Conservation (phyloP, 2,113 vertebrate species). For the Aleadryas rufinucha region DNA sequence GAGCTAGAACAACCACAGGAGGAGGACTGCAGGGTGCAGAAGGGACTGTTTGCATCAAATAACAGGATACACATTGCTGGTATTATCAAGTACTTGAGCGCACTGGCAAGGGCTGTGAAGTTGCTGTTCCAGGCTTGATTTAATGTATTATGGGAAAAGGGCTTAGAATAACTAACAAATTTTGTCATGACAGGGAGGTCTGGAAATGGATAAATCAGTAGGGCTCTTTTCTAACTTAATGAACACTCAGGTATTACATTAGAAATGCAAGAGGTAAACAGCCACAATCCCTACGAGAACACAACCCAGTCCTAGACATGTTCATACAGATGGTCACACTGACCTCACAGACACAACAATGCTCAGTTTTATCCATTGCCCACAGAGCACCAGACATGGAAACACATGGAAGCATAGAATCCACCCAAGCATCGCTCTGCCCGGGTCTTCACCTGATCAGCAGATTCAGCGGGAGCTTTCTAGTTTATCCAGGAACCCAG, state of each 20-base stretch:
- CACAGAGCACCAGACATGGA: background rate
- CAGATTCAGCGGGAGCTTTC: background rate
- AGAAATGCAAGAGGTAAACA: background rate
- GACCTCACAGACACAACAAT: background rate
- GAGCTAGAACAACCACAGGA: background rate
- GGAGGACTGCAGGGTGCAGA: background rate
- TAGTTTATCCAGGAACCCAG: background rate
- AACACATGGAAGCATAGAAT: background rate
- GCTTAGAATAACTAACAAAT: background rate
- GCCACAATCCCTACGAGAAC: background rate
- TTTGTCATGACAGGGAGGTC: background rate
- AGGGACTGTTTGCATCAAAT: background rate
- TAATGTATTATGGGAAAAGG: background rate
- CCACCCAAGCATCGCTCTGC: background rate
- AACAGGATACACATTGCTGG: background rate
- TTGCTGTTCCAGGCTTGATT: background rate
- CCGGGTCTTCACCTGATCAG: background rate
- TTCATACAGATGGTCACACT: accelerated
- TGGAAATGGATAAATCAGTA: background rate
- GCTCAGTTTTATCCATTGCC: background rate
- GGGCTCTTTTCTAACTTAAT: background rate
- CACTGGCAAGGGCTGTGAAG: background rate
- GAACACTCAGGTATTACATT: background rate
- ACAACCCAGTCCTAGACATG: background rate
- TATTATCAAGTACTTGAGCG: background rate